A percentile compares a stretch with the other conserved stretches of the same genome.
Conservation (phyloP, 2,888 invertebrate species). For the Oxyteleia sp. region DNA sequence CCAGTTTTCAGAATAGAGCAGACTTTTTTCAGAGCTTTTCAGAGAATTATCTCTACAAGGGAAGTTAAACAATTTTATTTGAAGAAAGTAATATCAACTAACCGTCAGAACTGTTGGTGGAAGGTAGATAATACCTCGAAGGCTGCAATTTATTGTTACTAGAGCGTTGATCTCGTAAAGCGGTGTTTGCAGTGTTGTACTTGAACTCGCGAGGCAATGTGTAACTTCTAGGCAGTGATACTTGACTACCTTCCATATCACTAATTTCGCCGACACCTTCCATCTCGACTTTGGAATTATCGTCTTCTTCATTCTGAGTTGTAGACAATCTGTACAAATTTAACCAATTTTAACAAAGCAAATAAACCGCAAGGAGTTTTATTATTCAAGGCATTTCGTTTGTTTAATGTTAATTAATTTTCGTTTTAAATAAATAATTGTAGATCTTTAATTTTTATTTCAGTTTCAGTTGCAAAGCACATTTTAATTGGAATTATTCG, state of each 20-base stretch:
- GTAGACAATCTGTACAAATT: conserved; percentile 69
- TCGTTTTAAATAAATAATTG: no score
- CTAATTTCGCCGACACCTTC: conserved; percentile 84
- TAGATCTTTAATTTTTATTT: no score
- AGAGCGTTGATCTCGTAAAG: conserved; percentile 88
- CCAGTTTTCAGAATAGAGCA: no score
- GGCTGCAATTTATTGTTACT: conserved; percentile 89
- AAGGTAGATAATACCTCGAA: conserved; percentile 90
- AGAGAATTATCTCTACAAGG: no score
- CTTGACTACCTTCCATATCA: conserved; percentile 89
- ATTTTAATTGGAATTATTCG: no score
- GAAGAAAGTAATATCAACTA: no score
- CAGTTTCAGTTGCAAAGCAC: no score
- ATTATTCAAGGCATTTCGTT: no score
- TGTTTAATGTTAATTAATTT: no score
- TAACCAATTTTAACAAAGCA: conserved; percentile 5
- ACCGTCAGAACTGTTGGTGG: conserved; percentile 96
- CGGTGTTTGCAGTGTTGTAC: conserved; percentile 88
- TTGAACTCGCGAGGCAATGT: conserved; percentile 95
- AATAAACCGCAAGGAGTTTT: no score
- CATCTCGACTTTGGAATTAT: conserved; percentile 78
- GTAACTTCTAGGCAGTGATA: conserved; percentile 94
- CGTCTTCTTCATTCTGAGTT: conserved; percentile 77
- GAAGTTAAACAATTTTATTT: no score
- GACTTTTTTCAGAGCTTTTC: no score